Evolutionary conservation across 2,888 invertebrate species (phyloP).

Genomic region (Aphodius sticticus): DNA sequence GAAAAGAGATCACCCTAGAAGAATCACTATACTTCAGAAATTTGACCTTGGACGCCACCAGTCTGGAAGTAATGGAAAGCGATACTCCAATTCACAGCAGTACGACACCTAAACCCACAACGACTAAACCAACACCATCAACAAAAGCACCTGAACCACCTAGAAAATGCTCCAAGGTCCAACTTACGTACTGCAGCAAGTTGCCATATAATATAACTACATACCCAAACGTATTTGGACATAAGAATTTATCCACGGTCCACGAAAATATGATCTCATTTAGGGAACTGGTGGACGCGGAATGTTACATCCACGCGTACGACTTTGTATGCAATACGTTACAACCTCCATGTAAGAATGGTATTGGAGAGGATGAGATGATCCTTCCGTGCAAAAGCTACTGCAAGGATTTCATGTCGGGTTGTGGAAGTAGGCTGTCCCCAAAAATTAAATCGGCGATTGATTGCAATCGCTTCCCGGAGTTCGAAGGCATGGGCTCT

Average conservation of each 20-base stretch:
- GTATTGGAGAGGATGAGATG: slow-evolving; percentile 63
- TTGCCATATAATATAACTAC: slow-evolving; percentile 82
- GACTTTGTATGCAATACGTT: slow-evolving; percentile 89
- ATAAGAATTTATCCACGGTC: slow-evolving; percentile 69
- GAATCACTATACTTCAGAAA: slow-evolving; percentile 70
- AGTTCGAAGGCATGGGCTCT: slow-evolving; percentile 76
- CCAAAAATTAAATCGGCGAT: slow-evolving; percentile 74
- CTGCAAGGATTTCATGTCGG: slow-evolving; percentile 84
- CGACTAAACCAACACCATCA: slow-evolving; percentile 57
- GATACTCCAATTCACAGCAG: slow-evolving; percentile 55
- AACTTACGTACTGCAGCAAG: slow-evolving; percentile 73
- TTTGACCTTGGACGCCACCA: slow-evolving; percentile 70
- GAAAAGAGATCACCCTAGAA: slow-evolving; percentile 69
- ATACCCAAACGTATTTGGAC: slow-evolving; percentile 83
- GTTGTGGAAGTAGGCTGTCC: slow-evolving; percentile 80
- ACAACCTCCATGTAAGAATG: slow-evolving; percentile 76
- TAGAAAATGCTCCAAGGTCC: slow-evolving; percentile 73
- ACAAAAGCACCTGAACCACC: slow-evolving; percentile 68
- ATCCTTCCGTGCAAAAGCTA: slow-evolving; percentile 82
- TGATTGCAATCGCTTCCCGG: slow-evolving; percentile 82
- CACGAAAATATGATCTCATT: slow-evolving; percentile 81
- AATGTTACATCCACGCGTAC: slow-evolving; percentile 86
- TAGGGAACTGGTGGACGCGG: slow-evolving; percentile 87
- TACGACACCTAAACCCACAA: slow-evolving; percentile 57
- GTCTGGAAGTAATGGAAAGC: slow-evolving; percentile 70